These are phyloP conservation scores for Conopomorpha cramerella DNA, from an alignment of 1,140 invertebrate genomes.

Conservation along the genomic window DNA sequence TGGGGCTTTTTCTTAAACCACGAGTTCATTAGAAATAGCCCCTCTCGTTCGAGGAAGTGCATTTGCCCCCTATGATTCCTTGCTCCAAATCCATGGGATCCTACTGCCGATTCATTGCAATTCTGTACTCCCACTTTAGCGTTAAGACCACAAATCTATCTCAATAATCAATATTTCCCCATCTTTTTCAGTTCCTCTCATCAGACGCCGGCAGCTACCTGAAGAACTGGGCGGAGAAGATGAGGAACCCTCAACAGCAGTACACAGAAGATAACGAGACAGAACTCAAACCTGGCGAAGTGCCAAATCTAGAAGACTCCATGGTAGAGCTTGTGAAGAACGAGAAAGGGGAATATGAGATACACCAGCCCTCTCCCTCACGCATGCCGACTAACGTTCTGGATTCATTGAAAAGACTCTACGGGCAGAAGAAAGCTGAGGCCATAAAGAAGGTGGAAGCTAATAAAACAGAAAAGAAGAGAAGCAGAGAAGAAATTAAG, in stretches of 20 bases:
- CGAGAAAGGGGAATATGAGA: slow-evolving; percentile 39
- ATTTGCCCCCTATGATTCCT: too few species aligned
- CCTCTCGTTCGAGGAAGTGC: slow-evolving; percentile 15
- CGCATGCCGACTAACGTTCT: slow-evolving; percentile 27
- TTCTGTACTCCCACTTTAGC: too few species aligned
- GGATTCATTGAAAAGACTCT: slow-evolving; percentile 31
- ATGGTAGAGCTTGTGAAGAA: slow-evolving; percentile 44
- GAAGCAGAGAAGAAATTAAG: slow-evolving; percentile 32
- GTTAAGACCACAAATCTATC: slow-evolving; percentile 1
- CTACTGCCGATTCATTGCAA: too few species aligned
- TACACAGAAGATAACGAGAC: background rate
- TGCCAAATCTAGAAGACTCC: slow-evolving; percentile 42
- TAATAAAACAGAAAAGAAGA: slow-evolving; percentile 16
- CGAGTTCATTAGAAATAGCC: too few species aligned
- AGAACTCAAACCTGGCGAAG: slow-evolving; percentile 13
- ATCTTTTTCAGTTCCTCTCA: slow-evolving; percentile 16
- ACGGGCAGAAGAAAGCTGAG: slow-evolving; percentile 34
- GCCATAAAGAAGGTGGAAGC: slow-evolving; percentile 15
- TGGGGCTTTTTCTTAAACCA: too few species aligned
- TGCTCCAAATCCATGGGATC: too few species aligned
- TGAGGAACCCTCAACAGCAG: slow-evolving; percentile 15
- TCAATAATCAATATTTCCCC: too few species aligned
- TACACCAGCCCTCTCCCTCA: slow-evolving; percentile 38
- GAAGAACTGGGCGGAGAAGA: slow-evolving; percentile 23
- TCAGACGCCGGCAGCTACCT: slow-evolving; percentile 22